These are phyloP conservation scores for Operophtera brumata DNA, from an alignment of 2,888 invertebrate genomes.

Conservation along the genomic window DNA sequence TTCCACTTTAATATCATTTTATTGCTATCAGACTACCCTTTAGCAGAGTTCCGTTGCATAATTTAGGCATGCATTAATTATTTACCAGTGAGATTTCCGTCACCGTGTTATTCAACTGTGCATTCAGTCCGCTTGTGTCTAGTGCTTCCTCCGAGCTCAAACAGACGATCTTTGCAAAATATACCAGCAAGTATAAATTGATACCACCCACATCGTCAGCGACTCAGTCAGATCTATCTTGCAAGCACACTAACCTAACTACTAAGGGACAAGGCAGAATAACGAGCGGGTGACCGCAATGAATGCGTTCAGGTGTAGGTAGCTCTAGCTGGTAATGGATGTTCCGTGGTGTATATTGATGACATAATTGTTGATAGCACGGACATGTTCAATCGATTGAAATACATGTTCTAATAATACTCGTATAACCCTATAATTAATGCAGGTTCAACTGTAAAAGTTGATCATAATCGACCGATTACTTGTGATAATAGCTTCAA, in stretches of 20 bases:
- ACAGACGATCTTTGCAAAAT: background rate
- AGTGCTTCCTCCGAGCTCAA: background rate
- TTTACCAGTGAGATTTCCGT: no score
- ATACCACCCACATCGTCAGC: background rate
- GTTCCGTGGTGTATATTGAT: conserved; percentile 19
- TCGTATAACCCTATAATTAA: no score
- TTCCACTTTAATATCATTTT: no score
- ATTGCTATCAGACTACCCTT: no score
- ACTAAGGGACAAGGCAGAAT: conserved; percentile 24
- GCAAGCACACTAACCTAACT: conserved; percentile 15
- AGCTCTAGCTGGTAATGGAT: conserved; percentile 9
- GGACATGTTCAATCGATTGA: conserved; percentile 18
- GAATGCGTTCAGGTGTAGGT: conserved; percentile 22
- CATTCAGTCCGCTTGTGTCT: background rate
- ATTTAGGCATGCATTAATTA: no score
- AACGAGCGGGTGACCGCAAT: conserved; percentile 30
- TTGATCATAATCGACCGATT: background rate
- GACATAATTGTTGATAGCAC: conserved; percentile 13
- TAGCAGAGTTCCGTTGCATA: no score
- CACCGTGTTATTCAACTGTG: no score
- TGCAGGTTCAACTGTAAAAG: no score
- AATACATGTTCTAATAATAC: conserved; percentile 14
- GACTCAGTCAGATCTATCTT: background rate
- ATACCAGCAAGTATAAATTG: background rate
- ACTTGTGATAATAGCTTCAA: no score